Conservation (phyloP, 1,140 invertebrate species). For the Micrasema longulum region DNA sequence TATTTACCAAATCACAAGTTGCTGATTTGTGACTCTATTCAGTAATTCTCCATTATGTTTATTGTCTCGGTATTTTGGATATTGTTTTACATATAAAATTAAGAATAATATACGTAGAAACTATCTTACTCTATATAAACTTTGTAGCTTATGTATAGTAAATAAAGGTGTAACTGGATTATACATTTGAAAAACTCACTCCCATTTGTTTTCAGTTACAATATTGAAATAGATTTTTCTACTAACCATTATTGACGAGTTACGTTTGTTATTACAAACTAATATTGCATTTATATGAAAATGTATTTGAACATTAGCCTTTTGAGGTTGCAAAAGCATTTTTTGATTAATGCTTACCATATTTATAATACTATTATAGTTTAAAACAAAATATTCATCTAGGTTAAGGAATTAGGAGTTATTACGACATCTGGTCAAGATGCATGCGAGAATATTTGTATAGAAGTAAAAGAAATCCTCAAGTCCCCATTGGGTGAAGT, state of each 20-base stretch:
- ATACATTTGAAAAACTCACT: too few relatives aligned
- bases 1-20: too few relatives aligned
- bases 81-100: constrained; percentile 37
- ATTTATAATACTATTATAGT: constrained; percentile 16
- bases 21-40: too few relatives aligned
- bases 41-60: constrained; percentile 3
- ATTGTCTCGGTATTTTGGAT: constrained; percentile 33
- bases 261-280: too few relatives aligned
- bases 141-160: constrained; percentile 51
- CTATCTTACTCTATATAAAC: constrained; percentile 44
- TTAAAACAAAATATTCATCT: constrained; percentile 30
- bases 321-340: too few relatives aligned
- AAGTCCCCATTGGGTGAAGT: constrained; percentile 13
- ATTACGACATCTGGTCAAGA: constrained; percentile 9
- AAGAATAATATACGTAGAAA: constrained; percentile 49
- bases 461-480: constrained; percentile 47
- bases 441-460: constrained; percentile 34
- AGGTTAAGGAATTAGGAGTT: constrained; percentile 5
- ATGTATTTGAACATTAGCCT: too few relatives aligned
- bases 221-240: too few relatives aligned
- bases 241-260: too few relatives aligned
- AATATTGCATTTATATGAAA: too few relatives aligned
- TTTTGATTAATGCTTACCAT: constrained; percentile 23
- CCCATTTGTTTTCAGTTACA: too few relatives aligned
- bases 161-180: too few relatives aligned